A percentile compares a stretch with the other conserved stretches of the same genome.
Evolutionary conservation across 2,888 invertebrate species (phyloP).

Genomic region (Euspilapteryx auroguttella): DNA sequence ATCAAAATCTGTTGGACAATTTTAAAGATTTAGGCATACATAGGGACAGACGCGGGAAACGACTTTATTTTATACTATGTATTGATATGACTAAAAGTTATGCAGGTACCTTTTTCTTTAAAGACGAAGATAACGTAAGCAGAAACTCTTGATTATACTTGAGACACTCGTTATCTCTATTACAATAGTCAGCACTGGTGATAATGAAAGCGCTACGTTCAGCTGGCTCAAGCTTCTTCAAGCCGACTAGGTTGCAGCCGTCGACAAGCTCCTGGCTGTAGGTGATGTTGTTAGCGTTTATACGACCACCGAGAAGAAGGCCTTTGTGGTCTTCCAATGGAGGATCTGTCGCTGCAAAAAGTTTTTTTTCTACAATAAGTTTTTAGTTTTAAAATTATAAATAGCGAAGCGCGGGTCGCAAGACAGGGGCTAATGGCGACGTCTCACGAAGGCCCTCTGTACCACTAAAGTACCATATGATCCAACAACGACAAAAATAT

Average conservation of each 20-base stretch:
- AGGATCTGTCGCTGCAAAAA: constrained; percentile 25
- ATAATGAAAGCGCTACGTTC: constrained; percentile 31
- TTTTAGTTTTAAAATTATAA: no score
- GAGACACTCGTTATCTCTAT: constrained; percentile 29
- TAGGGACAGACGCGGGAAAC: no score
- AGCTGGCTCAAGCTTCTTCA: constrained; percentile 17
- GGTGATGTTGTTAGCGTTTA: constrained; percentile 32
- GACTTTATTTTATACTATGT: no score
- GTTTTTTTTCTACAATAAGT: no score
- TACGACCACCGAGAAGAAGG: constrained; percentile 33
- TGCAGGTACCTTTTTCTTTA: constrained; percentile 30
- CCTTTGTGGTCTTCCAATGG: constrained; percentile 25
- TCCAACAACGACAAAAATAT: no score
- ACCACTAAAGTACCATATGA: no score
- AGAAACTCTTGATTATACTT: constrained; percentile 49
- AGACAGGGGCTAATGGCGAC: no score
- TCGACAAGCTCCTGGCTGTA: constrained; percentile 40
- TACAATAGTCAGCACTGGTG: constrained; percentile 41
- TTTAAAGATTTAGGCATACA: no score
- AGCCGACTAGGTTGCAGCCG: constrained; percentile 26
- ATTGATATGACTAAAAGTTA: no score
- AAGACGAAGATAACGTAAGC: constrained; percentile 29
- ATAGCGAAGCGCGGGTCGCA: no score
- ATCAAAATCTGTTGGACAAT: no score
- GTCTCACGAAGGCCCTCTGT: no score